phyloP scores from a whole-genome alignment of 2,797 vertebrate species.

The Dromococcyx pavoninus region DNA sequence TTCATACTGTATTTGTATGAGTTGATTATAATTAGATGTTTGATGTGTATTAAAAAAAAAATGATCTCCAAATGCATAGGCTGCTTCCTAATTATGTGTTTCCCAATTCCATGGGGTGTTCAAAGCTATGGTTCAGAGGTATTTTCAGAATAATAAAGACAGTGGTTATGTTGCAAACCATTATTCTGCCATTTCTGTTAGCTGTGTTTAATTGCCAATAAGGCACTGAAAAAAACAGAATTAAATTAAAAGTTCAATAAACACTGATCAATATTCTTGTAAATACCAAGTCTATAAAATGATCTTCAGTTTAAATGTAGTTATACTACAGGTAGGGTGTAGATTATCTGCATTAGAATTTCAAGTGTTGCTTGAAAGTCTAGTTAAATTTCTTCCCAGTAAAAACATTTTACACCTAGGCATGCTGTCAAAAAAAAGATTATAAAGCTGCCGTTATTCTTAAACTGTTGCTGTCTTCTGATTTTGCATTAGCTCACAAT shows the following conservation, averaged over 20 bases:
- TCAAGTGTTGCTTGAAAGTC: slow-evolving; percentile 35
- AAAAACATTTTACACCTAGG: slow-evolving; percentile 33
- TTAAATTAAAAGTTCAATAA: slow-evolving; percentile 84
- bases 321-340: slow-evolving; percentile 48
- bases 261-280: slow-evolving; percentile 80
- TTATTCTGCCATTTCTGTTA: slow-evolving; percentile 62
- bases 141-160: slow-evolving; percentile 50
- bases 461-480: slow-evolving; percentile 44
- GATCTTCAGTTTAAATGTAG: slow-evolving; percentile 76
- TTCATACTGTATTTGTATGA: slow-evolving; percentile 10
- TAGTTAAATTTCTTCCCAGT: slow-evolving; percentile 39
- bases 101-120: background rate
- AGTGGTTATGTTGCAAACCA: background rate
- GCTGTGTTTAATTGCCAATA: slow-evolving; percentile 74
- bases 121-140: background rate
- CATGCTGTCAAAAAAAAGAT: background rate
- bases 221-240: slow-evolving; percentile 76
- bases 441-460: slow-evolving; percentile 24
- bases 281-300: slow-evolving; percentile 81
- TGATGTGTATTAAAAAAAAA: slow-evolving; percentile 5
- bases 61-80: slow-evolving; percentile 13
- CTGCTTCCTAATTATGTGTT: background rate
- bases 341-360: slow-evolving; percentile 33
- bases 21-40: slow-evolving; percentile 39
- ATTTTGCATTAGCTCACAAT: slow-evolving; percentile 70